Evolutionary conservation across 2,797 vertebrate genomes (phyloP).

Genomic region (Margarornis squamiger): DNA sequence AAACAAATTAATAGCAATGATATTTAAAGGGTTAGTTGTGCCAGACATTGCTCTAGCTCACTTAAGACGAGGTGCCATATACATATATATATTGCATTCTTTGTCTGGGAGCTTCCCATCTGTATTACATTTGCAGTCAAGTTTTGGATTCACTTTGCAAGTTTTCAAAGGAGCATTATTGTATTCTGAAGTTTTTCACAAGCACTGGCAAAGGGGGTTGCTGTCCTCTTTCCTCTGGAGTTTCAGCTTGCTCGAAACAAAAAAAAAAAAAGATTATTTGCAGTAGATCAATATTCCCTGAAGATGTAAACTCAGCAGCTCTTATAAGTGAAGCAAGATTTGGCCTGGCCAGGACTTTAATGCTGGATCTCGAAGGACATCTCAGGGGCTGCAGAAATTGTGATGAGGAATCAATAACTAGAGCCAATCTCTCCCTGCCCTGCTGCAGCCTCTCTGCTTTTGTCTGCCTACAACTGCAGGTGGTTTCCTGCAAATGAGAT

Average conservation of each 20-base stretch:
- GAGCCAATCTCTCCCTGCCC: not conserved
- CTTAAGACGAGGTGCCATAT: not conserved
- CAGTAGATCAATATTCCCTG: constrained; percentile 47
- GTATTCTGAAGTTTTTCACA: not conserved
- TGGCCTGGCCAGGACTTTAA: not conserved
- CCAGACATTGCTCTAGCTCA: not conserved
- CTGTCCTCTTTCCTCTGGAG: not conserved
- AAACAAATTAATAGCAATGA: not conserved
- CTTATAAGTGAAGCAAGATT: not conserved
- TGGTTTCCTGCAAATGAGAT: not conserved
- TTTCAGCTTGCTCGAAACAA: constrained; percentile 9
- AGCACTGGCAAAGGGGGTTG: not conserved
- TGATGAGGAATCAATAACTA: constrained; percentile 35
- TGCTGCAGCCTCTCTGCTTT: not conserved
- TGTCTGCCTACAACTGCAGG: not conserved
- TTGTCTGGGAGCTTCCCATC: not conserved
- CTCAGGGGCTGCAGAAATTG: not conserved
- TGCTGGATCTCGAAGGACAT: not conserved
- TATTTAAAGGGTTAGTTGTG: constrained; percentile 4
- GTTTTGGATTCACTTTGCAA: not conserved
- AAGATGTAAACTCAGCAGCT: constrained; percentile 40
- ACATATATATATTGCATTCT: not conserved
- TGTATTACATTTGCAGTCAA: not conserved
- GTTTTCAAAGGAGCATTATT: not conserved
- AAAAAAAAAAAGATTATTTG: not conserved